A percentile compares a stretch with the other conserved stretches of the same genome.
phyloP scores from a whole-genome alignment of 2,888 invertebrate genomes.

The Hydropsyche betteni region DNA sequence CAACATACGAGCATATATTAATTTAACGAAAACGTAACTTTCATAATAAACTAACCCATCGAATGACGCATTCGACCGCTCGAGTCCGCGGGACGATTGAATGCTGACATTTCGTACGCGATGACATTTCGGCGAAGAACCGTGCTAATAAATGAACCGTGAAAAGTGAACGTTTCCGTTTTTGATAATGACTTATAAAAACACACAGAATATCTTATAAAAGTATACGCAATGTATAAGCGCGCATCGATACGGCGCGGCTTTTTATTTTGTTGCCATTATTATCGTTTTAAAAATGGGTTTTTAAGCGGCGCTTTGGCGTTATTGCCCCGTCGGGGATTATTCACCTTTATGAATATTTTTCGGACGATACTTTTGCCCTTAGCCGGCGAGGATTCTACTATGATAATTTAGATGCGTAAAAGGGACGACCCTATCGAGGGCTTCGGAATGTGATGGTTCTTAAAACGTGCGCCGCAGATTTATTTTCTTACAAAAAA shows the following conservation, averaged over 20 bases:
- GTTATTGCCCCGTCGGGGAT: conserved; percentile 49
- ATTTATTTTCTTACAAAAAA: too few relatives aligned
- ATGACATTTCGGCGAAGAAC: conserved; percentile 19
- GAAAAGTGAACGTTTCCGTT: conserved; percentile 19
- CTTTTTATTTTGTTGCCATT: conserved; percentile 14
- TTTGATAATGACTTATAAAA: conserved; percentile 21
- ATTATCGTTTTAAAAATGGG: conserved; percentile 50
- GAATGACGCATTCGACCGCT: too few relatives aligned
- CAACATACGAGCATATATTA: too few relatives aligned
- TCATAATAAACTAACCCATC: too few relatives aligned
- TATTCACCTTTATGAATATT: conserved; percentile 50
- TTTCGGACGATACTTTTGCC: conserved; percentile 22
- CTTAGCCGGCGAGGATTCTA: too few relatives aligned
- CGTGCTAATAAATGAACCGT: conserved; percentile 27
- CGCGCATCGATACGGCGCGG: not conserved
- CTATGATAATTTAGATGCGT: too few relatives aligned
- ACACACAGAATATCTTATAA: not conserved
- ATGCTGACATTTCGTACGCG: conserved; percentile 15
- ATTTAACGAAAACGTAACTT: too few relatives aligned
- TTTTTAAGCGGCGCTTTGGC: conserved; percentile 50
- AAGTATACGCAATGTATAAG: not conserved
- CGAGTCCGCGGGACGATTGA: not conserved
- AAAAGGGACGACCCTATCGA: too few relatives aligned
- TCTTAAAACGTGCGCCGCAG: not conserved
- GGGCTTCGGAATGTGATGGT: not conserved